Percentiles rank a stretch among this genome's conserved stretches.
phyloP scores from a whole-genome alignment of 1,140 invertebrate species.

The Drosophila setifemur region DNA sequence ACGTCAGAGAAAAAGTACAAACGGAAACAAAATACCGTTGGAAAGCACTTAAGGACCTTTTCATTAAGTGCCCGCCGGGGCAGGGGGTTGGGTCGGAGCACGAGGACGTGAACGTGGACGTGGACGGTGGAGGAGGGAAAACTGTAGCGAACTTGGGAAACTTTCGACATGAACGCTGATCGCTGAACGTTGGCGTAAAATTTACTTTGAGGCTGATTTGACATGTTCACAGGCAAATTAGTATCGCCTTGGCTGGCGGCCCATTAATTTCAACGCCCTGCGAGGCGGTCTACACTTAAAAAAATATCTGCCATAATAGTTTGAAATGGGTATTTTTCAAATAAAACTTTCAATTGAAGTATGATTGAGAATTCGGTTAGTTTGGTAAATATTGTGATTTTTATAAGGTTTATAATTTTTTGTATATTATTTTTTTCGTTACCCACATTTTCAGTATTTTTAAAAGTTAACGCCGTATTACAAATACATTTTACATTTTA shows the following conservation, averaged over 20 bases:
- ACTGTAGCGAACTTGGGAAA: constrained; percentile 8
- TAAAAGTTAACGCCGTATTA: too few species aligned
- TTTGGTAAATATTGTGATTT: too few species aligned
- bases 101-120: constrained; percentile 4
- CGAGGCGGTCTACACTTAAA: constrained; percentile 6
- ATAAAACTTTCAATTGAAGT: neutral
- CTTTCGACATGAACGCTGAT: constrained; percentile 18
- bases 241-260: constrained; percentile 66
- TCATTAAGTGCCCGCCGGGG: constrained; percentile 67
- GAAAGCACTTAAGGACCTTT: constrained; percentile 81
- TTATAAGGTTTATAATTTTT: too few species aligned
- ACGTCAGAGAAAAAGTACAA: constrained; percentile 69
- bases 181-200: constrained; percentile 59
- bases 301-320: too few species aligned
- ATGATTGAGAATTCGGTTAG: too few species aligned
- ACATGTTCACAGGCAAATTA: constrained; percentile 81
- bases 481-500: too few species aligned
- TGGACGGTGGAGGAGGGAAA: neutral
- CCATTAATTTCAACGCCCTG: constrained; percentile 70
- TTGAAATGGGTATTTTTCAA: rapidly evolving
- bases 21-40: constrained; percentile 81
- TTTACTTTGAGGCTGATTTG: constrained; percentile 74
- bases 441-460: too few species aligned
- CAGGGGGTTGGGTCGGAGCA: neutral
- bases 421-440: too few species aligned